These are phyloP conservation scores for Acanthurus lineatus DNA, from an alignment of 2,797 vertebrate species.

Conservation along the genomic window DNA sequence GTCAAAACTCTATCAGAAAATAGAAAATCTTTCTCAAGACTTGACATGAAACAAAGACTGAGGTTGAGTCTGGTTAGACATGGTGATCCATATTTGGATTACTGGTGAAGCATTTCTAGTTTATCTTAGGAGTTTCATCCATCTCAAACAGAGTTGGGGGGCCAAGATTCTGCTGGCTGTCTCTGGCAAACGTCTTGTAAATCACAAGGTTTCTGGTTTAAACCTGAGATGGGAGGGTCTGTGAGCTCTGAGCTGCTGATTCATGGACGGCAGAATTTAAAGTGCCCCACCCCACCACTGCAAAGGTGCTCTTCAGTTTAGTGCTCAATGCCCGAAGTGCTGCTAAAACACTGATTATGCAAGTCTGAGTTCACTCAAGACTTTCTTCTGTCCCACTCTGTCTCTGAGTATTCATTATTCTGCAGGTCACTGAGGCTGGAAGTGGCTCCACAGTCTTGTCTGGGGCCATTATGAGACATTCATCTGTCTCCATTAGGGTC, in stretches of 20 bases:
- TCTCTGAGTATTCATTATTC: conserved; percentile 44
- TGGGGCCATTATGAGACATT: conserved; percentile 66
- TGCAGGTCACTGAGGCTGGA: conserved; percentile 35
- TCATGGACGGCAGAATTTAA: conserved; percentile 44
- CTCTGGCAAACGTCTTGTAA: conserved; percentile 13
- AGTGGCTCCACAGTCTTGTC: conserved; percentile 40
- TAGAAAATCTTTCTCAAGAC: conserved; percentile 27
- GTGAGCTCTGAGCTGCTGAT: conserved; percentile 39
- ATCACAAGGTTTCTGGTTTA: conserved; percentile 51
- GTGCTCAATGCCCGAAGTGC: conserved; percentile 15
- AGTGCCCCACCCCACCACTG: conserved; percentile 17
- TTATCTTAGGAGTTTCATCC: conserved; percentile 14
- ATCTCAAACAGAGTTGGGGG: background rate
- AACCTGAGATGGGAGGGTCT: conserved; percentile 36
- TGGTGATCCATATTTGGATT: conserved; percentile 46
- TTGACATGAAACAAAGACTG: conserved; percentile 33
- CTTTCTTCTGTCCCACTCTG: conserved; percentile 14
- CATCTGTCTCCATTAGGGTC: conserved; percentile 72
- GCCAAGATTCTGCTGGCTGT: conserved; percentile 22
- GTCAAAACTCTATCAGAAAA: conserved; percentile 31
- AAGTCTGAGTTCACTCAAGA: conserved; percentile 7
- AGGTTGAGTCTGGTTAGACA: conserved; percentile 17
- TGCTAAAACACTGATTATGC: conserved; percentile 35
- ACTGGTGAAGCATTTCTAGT: conserved; percentile 20
- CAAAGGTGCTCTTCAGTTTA: conserved; percentile 62